phyloP scores from a whole-genome alignment of 2,113 vertebrate genomes.

The Cyprinodon brontotheroides region DNA sequence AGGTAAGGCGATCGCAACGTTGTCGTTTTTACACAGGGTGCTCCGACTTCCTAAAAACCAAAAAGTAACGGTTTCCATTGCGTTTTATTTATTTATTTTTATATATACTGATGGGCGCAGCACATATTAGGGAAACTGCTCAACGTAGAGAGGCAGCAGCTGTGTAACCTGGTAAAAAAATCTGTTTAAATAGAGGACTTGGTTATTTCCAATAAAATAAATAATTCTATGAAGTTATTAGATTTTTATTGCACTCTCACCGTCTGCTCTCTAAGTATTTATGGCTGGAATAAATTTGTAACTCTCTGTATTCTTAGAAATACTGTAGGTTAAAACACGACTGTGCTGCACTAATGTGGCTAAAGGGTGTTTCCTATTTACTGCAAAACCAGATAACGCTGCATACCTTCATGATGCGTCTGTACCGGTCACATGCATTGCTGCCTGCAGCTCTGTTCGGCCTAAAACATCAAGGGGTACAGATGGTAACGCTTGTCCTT shows the following conservation, averaged over 20 bases:
- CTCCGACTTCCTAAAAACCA: neutral
- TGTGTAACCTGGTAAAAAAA: neutral
- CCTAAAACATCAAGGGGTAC: neutral
- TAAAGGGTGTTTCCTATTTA: too few species aligned
- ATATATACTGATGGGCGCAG: too few species aligned
- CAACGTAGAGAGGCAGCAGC: neutral
- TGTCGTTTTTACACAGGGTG: neutral
- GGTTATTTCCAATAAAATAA: too few species aligned
- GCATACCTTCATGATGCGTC: neutral
- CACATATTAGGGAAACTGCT: too few species aligned
- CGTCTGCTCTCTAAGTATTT: too few species aligned
- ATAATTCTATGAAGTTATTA: too few species aligned
- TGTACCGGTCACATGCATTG: neutral
- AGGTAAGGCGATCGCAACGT: slow-evolving; percentile 73
- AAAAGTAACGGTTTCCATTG: neutral
- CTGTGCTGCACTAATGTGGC: neutral
- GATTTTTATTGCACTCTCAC: too few species aligned
- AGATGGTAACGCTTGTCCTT: neutral
- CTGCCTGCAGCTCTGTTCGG: neutral
- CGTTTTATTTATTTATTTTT: neutral
- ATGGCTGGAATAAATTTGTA: neutral
- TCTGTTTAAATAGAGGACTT: too few species aligned
- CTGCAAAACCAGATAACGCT: neutral
- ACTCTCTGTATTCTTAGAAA: too few species aligned
- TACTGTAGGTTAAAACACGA: neutral